A percentile compares a stretch with the other conserved stretches of the same genome.
Evolutionary conservation across 2,113 vertebrate species (phyloP).

Genomic region (Triplophysa siluroides): DNA sequence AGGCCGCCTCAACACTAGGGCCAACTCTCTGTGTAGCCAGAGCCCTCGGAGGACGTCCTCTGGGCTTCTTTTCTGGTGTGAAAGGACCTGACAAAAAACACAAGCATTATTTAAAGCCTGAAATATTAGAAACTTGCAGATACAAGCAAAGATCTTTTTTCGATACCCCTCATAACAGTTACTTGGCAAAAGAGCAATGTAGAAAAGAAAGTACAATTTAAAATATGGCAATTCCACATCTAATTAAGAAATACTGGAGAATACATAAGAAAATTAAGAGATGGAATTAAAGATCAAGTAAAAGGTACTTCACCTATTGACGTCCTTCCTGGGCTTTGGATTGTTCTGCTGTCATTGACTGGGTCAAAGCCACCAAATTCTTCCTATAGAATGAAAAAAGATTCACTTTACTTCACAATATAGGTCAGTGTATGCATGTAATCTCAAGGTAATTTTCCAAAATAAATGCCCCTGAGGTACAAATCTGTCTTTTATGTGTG

Average conservation of each 20-base stretch:
- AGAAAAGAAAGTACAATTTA: background rate
- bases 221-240: background rate
- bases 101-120: background rate
- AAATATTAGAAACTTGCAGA: background rate
- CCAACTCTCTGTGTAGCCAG: constrained; percentile 65
- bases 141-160: background rate
- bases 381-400: constrained; percentile 77
- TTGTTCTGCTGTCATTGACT: constrained; percentile 85
- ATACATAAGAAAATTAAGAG: background rate
- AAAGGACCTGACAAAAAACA: constrained; percentile 50
- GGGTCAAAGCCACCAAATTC: constrained; percentile 94
- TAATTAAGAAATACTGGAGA: background rate
- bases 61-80: constrained; percentile 75
- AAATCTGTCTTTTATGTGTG: constrained; percentile 29
- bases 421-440: background rate
- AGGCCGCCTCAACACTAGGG: constrained; percentile 54
- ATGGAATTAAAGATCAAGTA: background rate
- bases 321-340: constrained; percentile 81
- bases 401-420: background rate
- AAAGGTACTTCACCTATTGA: constrained; percentile 77
- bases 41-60: constrained; percentile 76
- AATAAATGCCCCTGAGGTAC: too few relatives aligned
- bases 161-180: background rate
- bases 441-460: background rate
- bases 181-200: background rate